These are phyloP conservation scores for Notechis scutatus DNA, from an alignment of 2,113 vertebrate species.

Conservation along the genomic window DNA sequence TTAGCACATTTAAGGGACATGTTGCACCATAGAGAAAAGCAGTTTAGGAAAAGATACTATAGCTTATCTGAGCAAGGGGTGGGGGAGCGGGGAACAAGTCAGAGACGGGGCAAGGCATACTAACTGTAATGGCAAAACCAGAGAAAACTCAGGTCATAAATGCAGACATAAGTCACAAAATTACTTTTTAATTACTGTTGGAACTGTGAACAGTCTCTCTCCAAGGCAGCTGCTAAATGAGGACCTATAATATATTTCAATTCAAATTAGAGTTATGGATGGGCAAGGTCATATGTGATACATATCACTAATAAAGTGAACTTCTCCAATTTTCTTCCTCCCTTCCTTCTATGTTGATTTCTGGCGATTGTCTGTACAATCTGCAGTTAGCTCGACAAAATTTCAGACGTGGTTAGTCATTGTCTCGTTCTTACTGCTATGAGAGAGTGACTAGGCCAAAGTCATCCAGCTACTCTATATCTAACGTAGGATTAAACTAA, in stretches of 20 bases:
- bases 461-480: background rate
- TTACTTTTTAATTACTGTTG: background rate
- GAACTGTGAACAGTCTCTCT: background rate
- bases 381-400: background rate
- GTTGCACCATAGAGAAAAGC: background rate
- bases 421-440: background rate
- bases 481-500: background rate
- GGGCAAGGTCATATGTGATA: background rate
- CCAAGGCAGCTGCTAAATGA: background rate
- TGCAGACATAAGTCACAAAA: background rate
- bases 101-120: background rate
- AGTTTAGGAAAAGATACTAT: background rate
- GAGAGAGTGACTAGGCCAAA: background rate
- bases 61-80: background rate
- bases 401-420: background rate
- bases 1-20: background rate
- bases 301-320: background rate
- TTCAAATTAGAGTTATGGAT: background rate
- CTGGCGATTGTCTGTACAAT: background rate
- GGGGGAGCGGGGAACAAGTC: background rate
- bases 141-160: background rate
- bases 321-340: background rate
- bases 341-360: background rate
- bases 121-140: background rate
- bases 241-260: background rate